A percentile compares a stretch with the other conserved stretches of the same genome.
Conservation (phyloP, 2,113 vertebrate species). For the Ornithorhynchus anatinus region DNA sequence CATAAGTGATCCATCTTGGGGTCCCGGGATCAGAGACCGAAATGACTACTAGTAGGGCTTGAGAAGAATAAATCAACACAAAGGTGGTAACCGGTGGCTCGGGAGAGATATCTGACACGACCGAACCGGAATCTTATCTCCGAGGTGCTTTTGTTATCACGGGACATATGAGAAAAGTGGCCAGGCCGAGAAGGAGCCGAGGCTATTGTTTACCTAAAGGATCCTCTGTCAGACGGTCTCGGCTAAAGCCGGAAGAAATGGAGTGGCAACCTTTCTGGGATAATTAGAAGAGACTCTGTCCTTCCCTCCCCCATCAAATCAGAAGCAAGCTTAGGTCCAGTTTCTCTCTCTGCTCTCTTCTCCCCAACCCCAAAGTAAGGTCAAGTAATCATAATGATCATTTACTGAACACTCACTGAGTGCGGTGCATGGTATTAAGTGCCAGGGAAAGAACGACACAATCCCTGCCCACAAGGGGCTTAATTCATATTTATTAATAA, state of each 20-base stretch:
- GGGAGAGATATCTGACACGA: constrained; percentile 45
- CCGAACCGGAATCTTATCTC: constrained; percentile 36
- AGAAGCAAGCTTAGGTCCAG: background rate
- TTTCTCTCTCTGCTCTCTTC: background rate
- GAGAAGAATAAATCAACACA: constrained; percentile 50
- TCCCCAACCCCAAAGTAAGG: background rate
- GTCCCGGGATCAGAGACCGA: constrained; percentile 44
- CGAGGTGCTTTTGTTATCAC: constrained; percentile 57
- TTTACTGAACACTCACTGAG: too few species aligned
- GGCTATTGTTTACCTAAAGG: constrained; percentile 33
- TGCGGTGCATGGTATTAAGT: too few species aligned
- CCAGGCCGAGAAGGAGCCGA: constrained; percentile 41
- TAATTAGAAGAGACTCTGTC: background rate
- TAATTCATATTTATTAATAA: too few species aligned
- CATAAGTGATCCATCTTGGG: constrained; percentile 20
- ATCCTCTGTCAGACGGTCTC: constrained; percentile 20
- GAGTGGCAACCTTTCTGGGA: background rate
- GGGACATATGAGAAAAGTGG: constrained; percentile 58
- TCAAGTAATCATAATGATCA: too few species aligned
- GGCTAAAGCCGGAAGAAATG: background rate
- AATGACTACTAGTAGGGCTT: constrained; percentile 56
- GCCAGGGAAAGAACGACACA: too few species aligned
- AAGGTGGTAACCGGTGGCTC: constrained; percentile 44
- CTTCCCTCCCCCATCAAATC: background rate
- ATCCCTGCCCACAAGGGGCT: too few species aligned